These are phyloP conservation scores for Caradrina clavipalpis DNA, from an alignment of 2,888 invertebrate genomes.

Conservation along the genomic window DNA sequence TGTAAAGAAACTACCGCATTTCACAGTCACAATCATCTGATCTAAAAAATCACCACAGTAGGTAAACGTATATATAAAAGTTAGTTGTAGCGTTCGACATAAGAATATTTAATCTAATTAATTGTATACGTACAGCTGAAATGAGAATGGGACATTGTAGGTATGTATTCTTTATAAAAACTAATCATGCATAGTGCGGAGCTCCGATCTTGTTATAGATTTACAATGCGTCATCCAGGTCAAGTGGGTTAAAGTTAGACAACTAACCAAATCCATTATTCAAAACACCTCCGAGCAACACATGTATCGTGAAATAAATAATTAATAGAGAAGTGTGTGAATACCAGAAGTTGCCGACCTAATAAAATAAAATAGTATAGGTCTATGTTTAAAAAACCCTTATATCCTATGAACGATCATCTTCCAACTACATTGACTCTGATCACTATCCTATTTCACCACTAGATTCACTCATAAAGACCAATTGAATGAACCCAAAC, in stretches of 20 bases:
- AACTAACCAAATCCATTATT: not conserved
- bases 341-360: too few species aligned
- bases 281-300: not conserved
- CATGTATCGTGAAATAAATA: not conserved
- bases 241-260: not conserved
- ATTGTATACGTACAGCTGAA: too few species aligned
- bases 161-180: not conserved
- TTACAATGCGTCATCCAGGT: conserved; percentile 4
- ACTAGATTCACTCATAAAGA: too few species aligned
- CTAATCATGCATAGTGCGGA: not conserved
- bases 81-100: too few species aligned
- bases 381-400: too few species aligned
- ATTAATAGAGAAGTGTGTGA: too few species aligned
- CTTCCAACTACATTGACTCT: too few species aligned
- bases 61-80: too few species aligned
- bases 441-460: too few species aligned
- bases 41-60: too few species aligned
- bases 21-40: not conserved
- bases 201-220: not conserved
- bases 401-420: too few species aligned
- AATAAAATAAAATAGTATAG: too few species aligned
- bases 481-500: not conserved
- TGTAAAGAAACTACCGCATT: not conserved
- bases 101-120: not conserved
- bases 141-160: not conserved